These are phyloP conservation scores for Tachina grossa DNA, from an alignment of 2,888 invertebrate species.

Conservation along the genomic window DNA sequence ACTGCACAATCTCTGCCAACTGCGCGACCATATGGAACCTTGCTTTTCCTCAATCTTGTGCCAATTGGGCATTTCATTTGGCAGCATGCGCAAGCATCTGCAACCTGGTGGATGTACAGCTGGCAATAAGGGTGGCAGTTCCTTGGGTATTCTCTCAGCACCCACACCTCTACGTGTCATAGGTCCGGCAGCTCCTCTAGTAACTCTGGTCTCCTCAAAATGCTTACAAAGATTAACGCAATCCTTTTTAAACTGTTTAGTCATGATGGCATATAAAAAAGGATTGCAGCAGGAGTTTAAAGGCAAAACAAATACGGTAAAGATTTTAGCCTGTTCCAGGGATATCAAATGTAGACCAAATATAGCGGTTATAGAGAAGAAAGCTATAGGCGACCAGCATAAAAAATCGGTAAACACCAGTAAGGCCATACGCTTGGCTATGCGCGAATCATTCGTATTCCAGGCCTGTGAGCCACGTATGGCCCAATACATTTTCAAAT, in stretches of 20 bases:
- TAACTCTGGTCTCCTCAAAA: slow-evolving; percentile 95
- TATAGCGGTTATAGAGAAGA: slow-evolving; percentile 96
- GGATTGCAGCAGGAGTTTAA: slow-evolving; percentile 99
- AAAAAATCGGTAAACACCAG: slow-evolving; percentile 98
- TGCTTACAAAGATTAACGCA: slow-evolving; percentile 97
- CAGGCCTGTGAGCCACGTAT: slow-evolving; percentile 98
- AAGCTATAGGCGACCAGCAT: slow-evolving; percentile 99
- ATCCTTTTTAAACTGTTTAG: slow-evolving; percentile 98
- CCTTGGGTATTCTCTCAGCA: slow-evolving; percentile 91
- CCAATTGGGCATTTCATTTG: slow-evolving; percentile 81
- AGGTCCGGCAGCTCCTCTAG: slow-evolving; percentile 74
- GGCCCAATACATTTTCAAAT: slow-evolving; percentile 98
- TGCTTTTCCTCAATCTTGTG: slow-evolving; percentile 78
- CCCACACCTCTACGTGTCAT: slow-evolving; percentile 86
- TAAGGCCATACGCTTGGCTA: slow-evolving; percentile 98
- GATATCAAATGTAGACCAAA: slow-evolving; percentile 95
- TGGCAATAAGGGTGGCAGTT: slow-evolving; percentile 85
- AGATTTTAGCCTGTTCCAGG: slow-evolving; percentile 97
- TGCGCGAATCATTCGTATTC: slow-evolving; percentile 98
- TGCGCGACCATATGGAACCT: slow-evolving; percentile 77
- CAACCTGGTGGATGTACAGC: slow-evolving; percentile 82
- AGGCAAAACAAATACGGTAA: slow-evolving; percentile 97
- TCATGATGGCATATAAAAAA: slow-evolving; percentile 98
- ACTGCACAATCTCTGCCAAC: slow-evolving; percentile 82
- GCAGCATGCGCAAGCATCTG: slow-evolving; percentile 84